Conservation (phyloP, 2,888 invertebrate species). For the Xestia xanthographa region DNA sequence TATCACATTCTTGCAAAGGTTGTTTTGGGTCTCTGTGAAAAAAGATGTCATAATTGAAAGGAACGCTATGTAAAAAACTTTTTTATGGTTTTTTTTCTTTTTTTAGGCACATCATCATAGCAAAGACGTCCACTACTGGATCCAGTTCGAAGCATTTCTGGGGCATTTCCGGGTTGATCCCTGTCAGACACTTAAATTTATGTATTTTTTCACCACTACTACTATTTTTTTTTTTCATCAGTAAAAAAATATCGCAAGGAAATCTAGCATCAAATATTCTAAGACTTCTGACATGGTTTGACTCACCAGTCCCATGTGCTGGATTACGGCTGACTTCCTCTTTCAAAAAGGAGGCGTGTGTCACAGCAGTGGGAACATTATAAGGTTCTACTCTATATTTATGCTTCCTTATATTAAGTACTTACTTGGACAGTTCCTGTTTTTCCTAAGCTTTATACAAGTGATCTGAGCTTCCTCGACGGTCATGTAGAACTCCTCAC, state of each 20-base stretch:
- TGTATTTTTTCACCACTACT: background rate
- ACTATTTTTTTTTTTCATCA: too few relatives aligned
- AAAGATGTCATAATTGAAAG: background rate
- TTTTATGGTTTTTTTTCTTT: too few relatives aligned
- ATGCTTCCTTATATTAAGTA: background rate
- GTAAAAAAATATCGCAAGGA: background rate
- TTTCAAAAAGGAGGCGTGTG: background rate
- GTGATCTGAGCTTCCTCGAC: background rate
- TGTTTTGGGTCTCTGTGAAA: background rate
- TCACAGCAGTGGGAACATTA: background rate
- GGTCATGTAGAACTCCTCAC: background rate
- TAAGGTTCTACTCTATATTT: background rate
- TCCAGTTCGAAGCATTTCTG: too few relatives aligned
- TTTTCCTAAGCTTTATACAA: background rate
- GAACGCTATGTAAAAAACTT: too few relatives aligned
- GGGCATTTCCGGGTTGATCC: too few relatives aligned
- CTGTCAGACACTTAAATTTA: too few relatives aligned
- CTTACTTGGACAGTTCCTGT: slow-evolving; percentile 3
- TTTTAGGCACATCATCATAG: too few relatives aligned
- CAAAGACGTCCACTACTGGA: too few relatives aligned
- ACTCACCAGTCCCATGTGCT: background rate
- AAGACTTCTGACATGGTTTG: background rate
- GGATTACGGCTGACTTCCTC: background rate
- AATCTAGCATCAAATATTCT: background rate
- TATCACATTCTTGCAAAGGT: background rate